Base-by-base conservation (phyloP, 2,888 invertebrate genomes). In the Orthosia gothica region DNA sequence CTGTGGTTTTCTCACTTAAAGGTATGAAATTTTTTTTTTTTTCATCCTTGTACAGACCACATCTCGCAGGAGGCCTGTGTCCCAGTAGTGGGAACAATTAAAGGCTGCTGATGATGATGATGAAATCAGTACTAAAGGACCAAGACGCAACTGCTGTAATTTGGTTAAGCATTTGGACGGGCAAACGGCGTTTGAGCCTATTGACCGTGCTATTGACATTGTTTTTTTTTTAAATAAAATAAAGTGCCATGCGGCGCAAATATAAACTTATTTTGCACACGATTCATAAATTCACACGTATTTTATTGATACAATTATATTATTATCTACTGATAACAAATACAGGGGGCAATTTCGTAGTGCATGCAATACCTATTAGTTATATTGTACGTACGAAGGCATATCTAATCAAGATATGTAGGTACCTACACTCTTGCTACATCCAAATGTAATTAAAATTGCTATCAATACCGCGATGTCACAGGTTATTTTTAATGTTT, bases 391-490 rank as follows among this genome's bases (percentile, higher is more conserved):
- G 13, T 55, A 52, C 45, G 12, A 40, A 55, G 1, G 23, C 32
- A 12, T 74, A 74, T 81, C 81, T 84, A 84, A 82, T 84, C 81
- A 45, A 52, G 26, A 49, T 55, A 49, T 57, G 20, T 59, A 55
- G 49, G 11, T 55, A 66, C 23, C 13, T 50, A 69, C 32, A 57
- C 23, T 65, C 47, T 70, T 49, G 49, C 65, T 68, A 84, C 75
- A 81, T 69, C 52, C 57, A 74, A 84, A 74, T 66, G 81, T 70
- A 71, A 84, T 84, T 82, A 82, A 84, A 66, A 55, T 84, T 68
- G 68, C 65, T 84, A 84, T 82, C 84, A 71, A 71, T 63, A 54
- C 55, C 12, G 23, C 68, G 58, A 62, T 81, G 81, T 47, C 61
- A 62, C 18, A 47, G 49, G 58, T 49, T 81, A 65, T 80, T 84